Evolutionary conservation across 2,113 vertebrate genomes (phyloP), one percentile per base, ranked within the genome.

Genomic region (Sisor rabdophorus): DNA sequence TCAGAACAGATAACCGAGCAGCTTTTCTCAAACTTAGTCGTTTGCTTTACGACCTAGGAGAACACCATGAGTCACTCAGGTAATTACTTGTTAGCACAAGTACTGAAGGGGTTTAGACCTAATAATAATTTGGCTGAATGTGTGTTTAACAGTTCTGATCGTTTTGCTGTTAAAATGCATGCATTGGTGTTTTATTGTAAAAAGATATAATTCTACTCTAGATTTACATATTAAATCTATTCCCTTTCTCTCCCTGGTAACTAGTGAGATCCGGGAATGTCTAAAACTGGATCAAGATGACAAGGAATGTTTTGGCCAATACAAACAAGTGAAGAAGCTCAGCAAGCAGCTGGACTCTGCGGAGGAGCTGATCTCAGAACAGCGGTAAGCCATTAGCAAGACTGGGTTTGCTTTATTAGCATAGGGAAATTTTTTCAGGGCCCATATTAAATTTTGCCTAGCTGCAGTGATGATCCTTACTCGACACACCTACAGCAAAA

Each of bases 221-320:
- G n/a, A 28, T 36, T 59, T 20, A 16, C 56, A 50, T 63, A 54
- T 71, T 61, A 1, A 53, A 9, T 44, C 15, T 50, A 20, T 71
- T 26, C 7, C 22, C 24, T 48, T 15, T 75, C 4, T 67, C n/a
- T 73, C 1, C 70, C 16, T 72, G n/a, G 19, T 4, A 6, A 40
- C 7, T 84, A 94, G 93, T 74, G 91, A 93, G 74, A 83, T 93
- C 15, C 85, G 93, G 9, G 93, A 94, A 76, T 94, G 93, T 84
- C 85, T 94, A 82, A 93, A 91, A 84, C 87, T 94, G 12, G 93
- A 94, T 83, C 93, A 94, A 86, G 93, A 94, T 0, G 93, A 94
- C 79, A 92, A 91, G 26, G 91, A 92, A 56, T 94, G 93, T 81
- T 92, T 94, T 73, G 80, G 85, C 24, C 92, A 93, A 80, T 94